phyloP scores from a whole-genome alignment of 2,797 vertebrate genomes.

The Falco peregrinus region DNA sequence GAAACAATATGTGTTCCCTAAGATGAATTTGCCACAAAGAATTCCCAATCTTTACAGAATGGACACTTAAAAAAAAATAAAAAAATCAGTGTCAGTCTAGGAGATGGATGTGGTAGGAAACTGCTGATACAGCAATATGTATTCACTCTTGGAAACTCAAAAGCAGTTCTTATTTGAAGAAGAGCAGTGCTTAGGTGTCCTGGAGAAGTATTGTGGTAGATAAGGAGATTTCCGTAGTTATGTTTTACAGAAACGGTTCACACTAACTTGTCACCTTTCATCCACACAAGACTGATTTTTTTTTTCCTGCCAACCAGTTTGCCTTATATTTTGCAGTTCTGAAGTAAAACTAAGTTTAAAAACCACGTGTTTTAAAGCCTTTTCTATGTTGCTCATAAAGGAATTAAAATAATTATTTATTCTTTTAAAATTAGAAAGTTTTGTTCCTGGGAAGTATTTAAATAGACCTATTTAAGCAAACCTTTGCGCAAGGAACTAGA shows the following conservation, averaged over 20 bases:
- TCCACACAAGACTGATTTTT: neutral
- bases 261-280: neutral
- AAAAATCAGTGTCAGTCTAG: neutral
- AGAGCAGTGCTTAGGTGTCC: neutral
- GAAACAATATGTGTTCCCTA: neutral
- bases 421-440: neutral
- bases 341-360: neutral
- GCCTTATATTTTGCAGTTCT: neutral
- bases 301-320: rapidly evolving
- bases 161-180: neutral
- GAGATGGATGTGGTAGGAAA: neutral
- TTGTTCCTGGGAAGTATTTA: neutral
- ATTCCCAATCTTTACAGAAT: neutral
- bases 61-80: neutral
- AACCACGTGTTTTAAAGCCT: neutral
- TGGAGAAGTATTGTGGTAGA: neutral
- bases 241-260: neutral
- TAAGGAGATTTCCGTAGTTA: neutral
- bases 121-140: neutral
- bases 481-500: neutral
- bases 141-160: neutral
- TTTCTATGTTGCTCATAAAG: neutral
- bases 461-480: neutral
- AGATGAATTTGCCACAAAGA: neutral
- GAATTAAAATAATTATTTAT: neutral